Conservation (phyloP, 1,140 invertebrate species). For the Leguminivora glycinivorella region DNA sequence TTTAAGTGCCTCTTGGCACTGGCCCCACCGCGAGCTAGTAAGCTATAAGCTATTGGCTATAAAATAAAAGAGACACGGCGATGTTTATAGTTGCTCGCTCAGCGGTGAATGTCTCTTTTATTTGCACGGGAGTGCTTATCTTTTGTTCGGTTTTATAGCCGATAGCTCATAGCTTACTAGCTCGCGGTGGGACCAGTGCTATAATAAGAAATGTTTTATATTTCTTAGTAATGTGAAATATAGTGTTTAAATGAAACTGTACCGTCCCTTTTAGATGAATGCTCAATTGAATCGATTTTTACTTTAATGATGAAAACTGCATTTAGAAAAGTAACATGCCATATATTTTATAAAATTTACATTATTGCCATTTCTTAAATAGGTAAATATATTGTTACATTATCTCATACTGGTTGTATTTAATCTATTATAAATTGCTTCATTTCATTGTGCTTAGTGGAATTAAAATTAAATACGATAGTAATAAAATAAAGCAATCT, state of each 20-base stretch:
- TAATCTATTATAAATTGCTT: constrained; percentile 49
- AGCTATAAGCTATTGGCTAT: too few relatives aligned
- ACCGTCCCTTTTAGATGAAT: constrained; percentile 39
- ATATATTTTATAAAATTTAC: constrained; percentile 74
- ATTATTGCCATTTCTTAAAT: constrained; percentile 62
- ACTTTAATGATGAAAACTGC: constrained; percentile 47
- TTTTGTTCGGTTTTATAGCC: too few relatives aligned
- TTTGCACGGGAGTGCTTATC: too few relatives aligned
- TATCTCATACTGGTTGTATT: constrained; percentile 35
- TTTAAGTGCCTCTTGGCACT: constrained; percentile 29
- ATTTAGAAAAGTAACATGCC: constrained; percentile 74
- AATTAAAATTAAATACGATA: constrained; percentile 34
- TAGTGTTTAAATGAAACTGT: constrained; percentile 25
- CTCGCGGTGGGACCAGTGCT: too few relatives aligned
- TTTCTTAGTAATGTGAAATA: not conserved
- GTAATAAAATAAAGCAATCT: constrained; percentile 56
- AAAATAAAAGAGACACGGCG: too few relatives aligned
- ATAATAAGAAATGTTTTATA: not conserved
- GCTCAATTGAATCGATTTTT: constrained; percentile 39
- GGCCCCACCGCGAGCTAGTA: too few relatives aligned
- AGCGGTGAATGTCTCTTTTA: too few relatives aligned
- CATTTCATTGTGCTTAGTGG: constrained; percentile 50
- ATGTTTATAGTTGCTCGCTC: too few relatives aligned
- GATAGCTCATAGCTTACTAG: too few relatives aligned
- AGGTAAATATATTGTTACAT: constrained; percentile 47